Base-by-base conservation (phyloP, 2,113 vertebrate species). In the Odocoileus virginianus region DNA sequence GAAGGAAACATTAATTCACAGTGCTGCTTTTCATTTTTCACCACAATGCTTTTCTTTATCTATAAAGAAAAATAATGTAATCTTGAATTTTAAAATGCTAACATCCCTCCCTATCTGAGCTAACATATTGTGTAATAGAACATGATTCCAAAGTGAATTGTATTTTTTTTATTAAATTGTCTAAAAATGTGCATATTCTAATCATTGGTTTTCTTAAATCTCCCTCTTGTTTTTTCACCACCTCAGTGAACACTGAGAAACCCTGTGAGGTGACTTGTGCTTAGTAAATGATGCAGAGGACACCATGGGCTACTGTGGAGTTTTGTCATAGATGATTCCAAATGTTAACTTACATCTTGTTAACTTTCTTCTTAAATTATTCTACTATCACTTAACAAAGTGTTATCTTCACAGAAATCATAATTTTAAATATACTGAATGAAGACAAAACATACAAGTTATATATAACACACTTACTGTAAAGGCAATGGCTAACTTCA, bases 141-240 rank as follows among this genome's bases (percentile, higher is more conserved):
- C n/a, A 50, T 92, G 79, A 86, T 96, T 97, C 95, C 54, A 95
- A 67, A 93, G 85, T 85, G 28, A 96, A 61, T 21, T 64, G 21
- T 50, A 50, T 50, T 50, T 67, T 74, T 96, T 79, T 71, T 47
- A 76, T 61, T 61, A 74, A 85, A 52, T 61, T 84, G 27, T 57
- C 50, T 92, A 89, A 87, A 93, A 92, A 45, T 55, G 43, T 55
- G 76, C n/a, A 30, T 87, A 95, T 76, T 93, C 58, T 91, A 60
- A 89, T n/a, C 25, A 96, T 5, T 52, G 50, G 25, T 74, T 96
- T 96, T 95, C 91, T 54, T 92, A 85, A 93, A 61, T 45, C n/a
- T 85, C 23, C 28, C 16, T 84, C 27, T 43, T 88, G 27, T 85
- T 93, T 94, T 89, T 74, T 91, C 83, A 95, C 27, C 74, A 91